Percentiles rank a stretch among this genome's conserved stretches.
Conservation (phyloP, 2,113 vertebrate genomes). For the Trinectes maculatus region DNA sequence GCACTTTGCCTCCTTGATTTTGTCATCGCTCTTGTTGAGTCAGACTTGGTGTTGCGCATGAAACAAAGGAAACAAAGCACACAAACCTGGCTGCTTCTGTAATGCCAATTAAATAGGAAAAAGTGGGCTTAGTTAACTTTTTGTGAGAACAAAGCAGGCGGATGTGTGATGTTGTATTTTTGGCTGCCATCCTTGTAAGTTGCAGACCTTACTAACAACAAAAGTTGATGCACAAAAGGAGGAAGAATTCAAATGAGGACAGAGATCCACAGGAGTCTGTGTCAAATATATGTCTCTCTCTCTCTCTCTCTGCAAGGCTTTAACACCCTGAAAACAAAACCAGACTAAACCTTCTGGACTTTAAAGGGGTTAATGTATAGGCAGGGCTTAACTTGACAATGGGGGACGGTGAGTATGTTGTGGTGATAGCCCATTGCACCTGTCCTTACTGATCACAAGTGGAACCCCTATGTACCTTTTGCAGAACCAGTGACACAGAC, state of each 20-base stretch:
- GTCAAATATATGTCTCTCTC: background rate
- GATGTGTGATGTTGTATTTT: conserved; percentile 19
- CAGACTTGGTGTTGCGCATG: conserved; percentile 33
- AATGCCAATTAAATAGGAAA: conserved; percentile 45
- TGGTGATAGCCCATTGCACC: too few relatives aligned
- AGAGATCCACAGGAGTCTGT: background rate
- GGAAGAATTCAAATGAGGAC: background rate
- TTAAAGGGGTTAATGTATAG: too few relatives aligned
- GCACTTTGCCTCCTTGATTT: conserved; percentile 39
- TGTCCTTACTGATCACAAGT: too few relatives aligned
- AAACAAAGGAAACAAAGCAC: conserved; percentile 41
- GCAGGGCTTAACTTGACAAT: too few relatives aligned
- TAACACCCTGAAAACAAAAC: background rate
- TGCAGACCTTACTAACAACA: background rate
- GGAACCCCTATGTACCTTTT: too few relatives aligned
- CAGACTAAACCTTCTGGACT: too few relatives aligned
- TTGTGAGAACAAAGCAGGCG: conserved; percentile 22
- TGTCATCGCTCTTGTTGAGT: conserved; percentile 36
- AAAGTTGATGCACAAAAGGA: background rate
- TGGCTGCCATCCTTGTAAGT: conserved; percentile 1
- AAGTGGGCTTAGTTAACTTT: conserved; percentile 20
- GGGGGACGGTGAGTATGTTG: too few relatives aligned
- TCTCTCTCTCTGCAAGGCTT: background rate
- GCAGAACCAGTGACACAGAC: too few relatives aligned
- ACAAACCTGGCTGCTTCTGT: conserved; percentile 20